Base-by-base conservation (phyloP, 1,140 invertebrate genomes). In the Macrostomum lignano region DNA sequence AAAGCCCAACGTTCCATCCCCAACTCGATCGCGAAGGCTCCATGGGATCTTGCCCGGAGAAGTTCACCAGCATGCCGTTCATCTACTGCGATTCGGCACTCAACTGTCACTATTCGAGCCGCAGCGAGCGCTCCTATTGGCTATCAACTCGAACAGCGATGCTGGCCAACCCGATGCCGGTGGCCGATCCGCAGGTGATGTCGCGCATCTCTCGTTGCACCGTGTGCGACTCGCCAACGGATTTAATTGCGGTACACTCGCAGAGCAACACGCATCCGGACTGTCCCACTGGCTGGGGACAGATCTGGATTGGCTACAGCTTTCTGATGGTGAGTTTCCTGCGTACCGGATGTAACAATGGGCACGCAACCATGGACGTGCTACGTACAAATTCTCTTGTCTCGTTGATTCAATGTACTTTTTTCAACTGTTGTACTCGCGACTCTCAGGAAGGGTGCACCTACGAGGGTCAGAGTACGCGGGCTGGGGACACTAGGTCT, bases 31-130 rank as follows among this genome's bases (percentile, higher is more conserved):
- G n/a, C n/a, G n/a, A n/a, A n/a, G n/a, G n/a, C 14, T 17, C 32
- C 9, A 22, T 25, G 10, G 26, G 86, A 24, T 88, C 79, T 13
- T 94, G 86, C 54, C 64, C 94, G 34, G 65, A 67, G 44, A 72
- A 75, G 48, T 94, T 94, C 65, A 82, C 71, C 36, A 91, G 82
- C 24, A 84, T 93, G 79, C 86, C 86, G 17, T 88, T 91, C 65
- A 52, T 93, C 39, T 81, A 88, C 57, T 94, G 86, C 55, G 78
- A 91, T 50, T 67, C 81, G 39, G 86, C 84, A 51, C 76, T 82
- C 49, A 77, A 88, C 0, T 94, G 86, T 52, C 81, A 93, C 55
- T 93, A 93, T 52, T 82, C 82, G 14, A 79, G 72, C 45, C 65
- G 86, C 45, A 93, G 91, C 47, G 84, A 91, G 55, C 72, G 76